Base-by-base conservation (phyloP, 2,888 invertebrate species). In the Ecdyonurus torrentis region DNA sequence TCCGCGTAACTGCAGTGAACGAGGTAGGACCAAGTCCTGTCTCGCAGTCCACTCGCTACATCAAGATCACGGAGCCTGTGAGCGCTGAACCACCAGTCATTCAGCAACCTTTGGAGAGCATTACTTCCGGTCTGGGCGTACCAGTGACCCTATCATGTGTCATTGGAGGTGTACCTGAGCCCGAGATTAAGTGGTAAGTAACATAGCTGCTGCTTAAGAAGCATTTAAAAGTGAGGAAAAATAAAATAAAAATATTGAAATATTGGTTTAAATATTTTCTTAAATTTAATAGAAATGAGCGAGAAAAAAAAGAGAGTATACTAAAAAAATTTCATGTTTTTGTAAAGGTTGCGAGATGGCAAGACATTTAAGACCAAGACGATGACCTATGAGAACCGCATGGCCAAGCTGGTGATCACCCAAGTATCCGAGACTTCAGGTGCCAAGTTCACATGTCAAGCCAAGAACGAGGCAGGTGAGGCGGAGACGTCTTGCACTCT, bases 1-100 rank as follows among this genome's bases (percentile, higher is more conserved):
- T 89, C 76, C 80, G 87, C 69, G 83, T 86, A 1, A 84, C 82
- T 65, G 90, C 90, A 22, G 82, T 87, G 1, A 91, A 91, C 71
- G 83, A 82, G 74, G 83, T 86, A 58, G 90, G 91, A 7, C 79
- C 82, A 1, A 86, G 90, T 67, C 83, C 84, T 66, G 81, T 86
- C 7, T 87, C 87, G 0, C 82, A 83, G 62, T 71, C 77, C 10
- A 83, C 84, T n/a, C 80, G 82, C 63, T 83, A 79, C 67, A 76
- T 85, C 52, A 78, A 79, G 64, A 77, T 86, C 64, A 74, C 80
- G 59, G 79, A 81, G 61, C 75, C 78, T 58, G 76, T 76, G 60
- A 75, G 77, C 63, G 76, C 78, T 62, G 82, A 83, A 71, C 76
- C 84, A 3, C 87, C 88, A 20, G 78, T 78, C 22, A 81, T 89